These are phyloP conservation scores for Cephonodes hylas DNA, from an alignment of 2,888 invertebrate species.

Conservation along the genomic window DNA sequence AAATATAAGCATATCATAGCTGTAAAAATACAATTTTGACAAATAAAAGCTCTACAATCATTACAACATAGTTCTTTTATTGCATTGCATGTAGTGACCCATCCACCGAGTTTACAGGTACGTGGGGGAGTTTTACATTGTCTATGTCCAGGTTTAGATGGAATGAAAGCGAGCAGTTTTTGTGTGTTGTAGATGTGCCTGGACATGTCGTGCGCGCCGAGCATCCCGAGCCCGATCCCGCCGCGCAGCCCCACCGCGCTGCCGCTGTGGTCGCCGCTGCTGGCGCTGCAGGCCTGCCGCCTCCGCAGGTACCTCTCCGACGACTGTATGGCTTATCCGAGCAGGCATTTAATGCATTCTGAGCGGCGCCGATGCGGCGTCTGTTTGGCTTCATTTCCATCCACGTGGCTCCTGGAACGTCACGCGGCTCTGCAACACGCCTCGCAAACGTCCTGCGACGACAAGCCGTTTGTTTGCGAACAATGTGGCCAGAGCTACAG, in stretches of 20 bases:
- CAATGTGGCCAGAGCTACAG: slow-evolving; percentile 95
- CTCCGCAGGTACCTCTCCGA: slow-evolving; percentile 75
- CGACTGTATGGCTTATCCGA: slow-evolving; percentile 74
- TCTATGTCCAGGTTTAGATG: not conserved
- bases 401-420: slow-evolving; percentile 92
- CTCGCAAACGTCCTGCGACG: slow-evolving; percentile 83
- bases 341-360: slow-evolving; percentile 57
- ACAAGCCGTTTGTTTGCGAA: slow-evolving; percentile 95
- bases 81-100: slow-evolving; percentile 19
- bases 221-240: slow-evolving; percentile 57
- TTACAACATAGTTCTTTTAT: slow-evolving; percentile 65
- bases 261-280: slow-evolving; percentile 72
- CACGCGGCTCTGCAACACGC: slow-evolving; percentile 93
- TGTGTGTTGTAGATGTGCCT: slow-evolving; percentile 67
- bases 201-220: slow-evolving; percentile 66
- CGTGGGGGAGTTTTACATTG: slow-evolving; percentile 7
- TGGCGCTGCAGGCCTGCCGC: slow-evolving; percentile 73
- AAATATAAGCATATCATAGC: slow-evolving; percentile 96
- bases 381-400: slow-evolving; percentile 92
- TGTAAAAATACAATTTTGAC: slow-evolving; percentile 92
- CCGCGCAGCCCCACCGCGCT: slow-evolving; percentile 61
- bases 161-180: not conserved
- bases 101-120: not conserved
- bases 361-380: slow-evolving; percentile 87
- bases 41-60: slow-evolving; percentile 88